phyloP scores from a whole-genome alignment of 2,797 vertebrate species.

The Lepilemur septentrionalis region DNA sequence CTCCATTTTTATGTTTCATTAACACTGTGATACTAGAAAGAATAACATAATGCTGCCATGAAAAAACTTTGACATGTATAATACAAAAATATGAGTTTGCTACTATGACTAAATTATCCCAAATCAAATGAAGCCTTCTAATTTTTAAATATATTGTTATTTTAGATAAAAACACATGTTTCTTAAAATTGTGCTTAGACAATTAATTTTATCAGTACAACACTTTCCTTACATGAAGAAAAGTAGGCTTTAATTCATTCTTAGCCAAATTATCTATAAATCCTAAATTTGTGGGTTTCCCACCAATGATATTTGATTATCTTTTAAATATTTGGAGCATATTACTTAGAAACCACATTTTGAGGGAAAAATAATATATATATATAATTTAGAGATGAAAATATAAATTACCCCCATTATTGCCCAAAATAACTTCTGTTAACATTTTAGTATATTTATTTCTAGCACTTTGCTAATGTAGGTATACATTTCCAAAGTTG shows the following conservation, averaged over 20 bases:
- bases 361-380: neutral
- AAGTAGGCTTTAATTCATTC: neutral
- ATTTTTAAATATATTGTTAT: constrained; percentile 16
- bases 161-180: neutral
- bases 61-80: neutral
- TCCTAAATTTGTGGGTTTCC: neutral
- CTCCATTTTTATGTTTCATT: constrained; percentile 15
- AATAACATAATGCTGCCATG: neutral
- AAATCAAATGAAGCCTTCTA: neutral
- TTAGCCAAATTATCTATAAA: constrained; percentile 34
- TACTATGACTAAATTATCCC: neutral
- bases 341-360: neutral
- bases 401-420: neutral
- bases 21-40: neutral
- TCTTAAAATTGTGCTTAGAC: neutral
- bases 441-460: neutral
- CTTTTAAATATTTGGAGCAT: constrained; percentile 2
- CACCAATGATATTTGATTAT: neutral
- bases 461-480: neutral
- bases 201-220: neutral
- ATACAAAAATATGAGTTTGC: neutral
- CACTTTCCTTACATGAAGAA: neutral
- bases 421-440: neutral
- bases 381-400: constrained; percentile 10
- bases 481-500: neutral